Base-by-base conservation (phyloP, 2,888 invertebrate species). In the Drosophila stalkeri region DNA sequence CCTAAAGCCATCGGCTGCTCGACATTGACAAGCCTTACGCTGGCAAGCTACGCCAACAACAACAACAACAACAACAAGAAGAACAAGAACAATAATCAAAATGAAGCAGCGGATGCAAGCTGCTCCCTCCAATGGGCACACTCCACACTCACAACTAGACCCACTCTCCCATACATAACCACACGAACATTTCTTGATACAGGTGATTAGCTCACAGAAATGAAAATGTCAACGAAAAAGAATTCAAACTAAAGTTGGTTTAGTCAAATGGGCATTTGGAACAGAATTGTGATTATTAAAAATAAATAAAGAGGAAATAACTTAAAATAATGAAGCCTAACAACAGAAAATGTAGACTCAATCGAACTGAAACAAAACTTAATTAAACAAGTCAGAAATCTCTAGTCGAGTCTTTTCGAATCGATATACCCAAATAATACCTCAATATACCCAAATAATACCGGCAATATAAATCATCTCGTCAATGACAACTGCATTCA, bases 21-120 rank as follows among this genome's bases (percentile, higher is more conserved):
- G 61, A 64, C 68, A 73, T 55, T 71, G 64, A 69, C 74, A 55
- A 55, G 60, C 73, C 55, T 63, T 52, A 57, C 51, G 44, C 47
- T 77, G 77, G 70, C 76, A 80, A 54, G 52, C 64, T 49, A 69
- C 76, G 39, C 76, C 59, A 55, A 69, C 63, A 61, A 59, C 23
- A 37, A 55, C 27, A 59, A 27, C 27, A 47, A 35, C 7, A 39
- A 49, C 43, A 55, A 69, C 63, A 64, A 55, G 23, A 37, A 54
- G 20, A 59, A 14, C 3, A 7, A 39, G 4, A 37, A 44, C 37
- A 43, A 56, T 44, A 43, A 51, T 33, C 35, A 52, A 52, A 59
- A 33, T 44, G 64, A 35, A 61, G 52, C 75, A 52, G 62, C 62
- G 59, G 39, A 54, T 64, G 79, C 52, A 20, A 55, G 20, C 79